phyloP scores from a whole-genome alignment of 2,888 invertebrate species.

The Polyommatus icarus region DNA sequence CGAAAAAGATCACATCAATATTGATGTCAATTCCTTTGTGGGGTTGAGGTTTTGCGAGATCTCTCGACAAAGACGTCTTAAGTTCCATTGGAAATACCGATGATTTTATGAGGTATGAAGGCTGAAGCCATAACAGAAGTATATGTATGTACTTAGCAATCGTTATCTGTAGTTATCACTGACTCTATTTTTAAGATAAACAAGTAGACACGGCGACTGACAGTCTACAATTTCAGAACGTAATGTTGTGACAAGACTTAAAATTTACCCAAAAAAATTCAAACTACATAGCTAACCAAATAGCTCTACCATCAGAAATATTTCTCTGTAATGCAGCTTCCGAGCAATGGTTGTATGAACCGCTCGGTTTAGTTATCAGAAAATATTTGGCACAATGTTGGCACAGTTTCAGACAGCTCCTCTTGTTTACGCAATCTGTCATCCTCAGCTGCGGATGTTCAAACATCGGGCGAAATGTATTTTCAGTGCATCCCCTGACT shows the following conservation, averaged over 20 bases:
- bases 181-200: slow-evolving; percentile 3
- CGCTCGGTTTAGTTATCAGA: neutral
- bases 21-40: slow-evolving; percentile 6
- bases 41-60: neutral
- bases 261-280: neutral
- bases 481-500: slow-evolving; percentile 26
- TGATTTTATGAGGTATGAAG: neutral
- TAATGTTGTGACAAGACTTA: neutral
- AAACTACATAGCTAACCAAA: neutral
- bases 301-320: neutral
- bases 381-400: slow-evolving; percentile 7
- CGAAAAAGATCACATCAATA: slow-evolving; percentile 14
- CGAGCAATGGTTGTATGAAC: neutral
- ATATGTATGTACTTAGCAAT: neutral
- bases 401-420: slow-evolving; percentile 16
- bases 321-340: neutral
- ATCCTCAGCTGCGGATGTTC: neutral
- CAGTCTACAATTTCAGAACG: neutral
- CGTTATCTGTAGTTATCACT: slow-evolving; percentile 11
- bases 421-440: slow-evolving; percentile 19
- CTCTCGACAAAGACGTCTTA: neutral
- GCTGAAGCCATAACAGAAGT: neutral
- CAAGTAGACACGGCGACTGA: slow-evolving; percentile 11
- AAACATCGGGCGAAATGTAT: slow-evolving; percentile 20
- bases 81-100: neutral